phyloP scores from a whole-genome alignment of 35 echinoderm and acorn worm genomes.

The Stichopus chloronotus region DNA sequence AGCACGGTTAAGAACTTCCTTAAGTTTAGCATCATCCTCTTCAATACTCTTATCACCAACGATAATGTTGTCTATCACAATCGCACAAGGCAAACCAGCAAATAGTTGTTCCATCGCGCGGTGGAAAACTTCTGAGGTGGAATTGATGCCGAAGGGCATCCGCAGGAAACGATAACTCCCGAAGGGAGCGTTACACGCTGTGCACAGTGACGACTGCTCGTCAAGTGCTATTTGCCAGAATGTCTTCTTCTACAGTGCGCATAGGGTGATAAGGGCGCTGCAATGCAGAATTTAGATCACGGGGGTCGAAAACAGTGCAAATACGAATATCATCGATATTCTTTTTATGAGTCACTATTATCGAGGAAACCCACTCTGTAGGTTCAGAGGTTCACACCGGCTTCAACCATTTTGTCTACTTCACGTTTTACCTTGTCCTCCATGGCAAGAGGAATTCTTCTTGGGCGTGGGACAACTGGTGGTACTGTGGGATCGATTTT shows the following conservation, averaged over 20 bases:
- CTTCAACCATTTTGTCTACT: constrained; percentile 34
- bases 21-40: constrained; percentile 60
- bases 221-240: constrained; percentile 69
- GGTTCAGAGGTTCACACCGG: constrained; percentile 40
- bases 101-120: constrained; percentile 62
- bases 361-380: constrained; percentile 65
- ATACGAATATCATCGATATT: constrained; percentile 43
- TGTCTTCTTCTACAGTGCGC: constrained; percentile 64
- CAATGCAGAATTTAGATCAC: constrained; percentile 62
- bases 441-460: constrained; percentile 62
- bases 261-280: constrained; percentile 66
- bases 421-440: constrained; percentile 55
- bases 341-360: constrained; percentile 67
- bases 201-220: constrained; percentile 50
- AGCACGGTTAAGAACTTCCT: constrained; percentile 51
- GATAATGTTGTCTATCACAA: constrained; percentile 58
- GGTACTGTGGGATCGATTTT: background rate
- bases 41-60: constrained; percentile 14
- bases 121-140: constrained; percentile 60
- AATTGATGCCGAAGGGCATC: constrained; percentile 61
- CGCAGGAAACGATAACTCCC: constrained; percentile 46
- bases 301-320: constrained; percentile 38
- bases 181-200: constrained; percentile 36
- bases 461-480: constrained; percentile 52
- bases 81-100: constrained; percentile 35